Percentiles rank a stretch among this genome's conserved stretches.
Conservation (phyloP, 1,140 invertebrate species). For the Caerostris darwini region DNA sequence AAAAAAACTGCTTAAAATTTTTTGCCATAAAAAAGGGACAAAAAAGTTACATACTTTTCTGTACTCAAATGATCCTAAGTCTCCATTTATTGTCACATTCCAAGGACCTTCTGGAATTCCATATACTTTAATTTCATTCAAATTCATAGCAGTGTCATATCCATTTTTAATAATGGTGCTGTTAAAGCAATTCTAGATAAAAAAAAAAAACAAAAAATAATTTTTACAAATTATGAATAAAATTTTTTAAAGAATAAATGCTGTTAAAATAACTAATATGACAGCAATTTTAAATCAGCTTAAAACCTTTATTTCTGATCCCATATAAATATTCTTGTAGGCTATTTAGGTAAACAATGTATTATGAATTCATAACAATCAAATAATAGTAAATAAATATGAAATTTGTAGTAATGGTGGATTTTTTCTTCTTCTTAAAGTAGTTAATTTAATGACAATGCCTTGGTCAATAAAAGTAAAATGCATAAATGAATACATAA, state of each 20-base stretch:
- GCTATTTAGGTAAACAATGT: no score
- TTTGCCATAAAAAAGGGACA: no score
- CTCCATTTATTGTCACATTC: slow-evolving; percentile 24
- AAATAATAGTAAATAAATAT: no score
- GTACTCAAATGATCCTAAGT: background rate
- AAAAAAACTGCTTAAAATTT: no score
- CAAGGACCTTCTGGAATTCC: background rate
- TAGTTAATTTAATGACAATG: no score
- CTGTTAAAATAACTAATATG: background rate
- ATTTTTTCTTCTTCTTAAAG: no score
- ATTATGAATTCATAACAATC: no score
- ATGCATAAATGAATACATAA: no score
- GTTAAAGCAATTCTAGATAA: slow-evolving; percentile 16
- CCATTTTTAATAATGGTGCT: background rate
- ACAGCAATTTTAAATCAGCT: background rate
- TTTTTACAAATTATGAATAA: background rate
- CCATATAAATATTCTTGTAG: no score
- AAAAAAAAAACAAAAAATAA: background rate
- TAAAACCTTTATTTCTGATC: no score
- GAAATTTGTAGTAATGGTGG: no score
- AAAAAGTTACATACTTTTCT: background rate
- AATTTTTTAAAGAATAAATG: background rate
- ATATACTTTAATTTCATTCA: slow-evolving; percentile 60
- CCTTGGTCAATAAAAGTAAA: no score
- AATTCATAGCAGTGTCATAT: slow-evolving; percentile 18